Evolutionary conservation across 1,140 invertebrate genomes (phyloP), one percentile per base, ranked within the genome.

Genomic region (Rhyzopertha dominica): DNA sequence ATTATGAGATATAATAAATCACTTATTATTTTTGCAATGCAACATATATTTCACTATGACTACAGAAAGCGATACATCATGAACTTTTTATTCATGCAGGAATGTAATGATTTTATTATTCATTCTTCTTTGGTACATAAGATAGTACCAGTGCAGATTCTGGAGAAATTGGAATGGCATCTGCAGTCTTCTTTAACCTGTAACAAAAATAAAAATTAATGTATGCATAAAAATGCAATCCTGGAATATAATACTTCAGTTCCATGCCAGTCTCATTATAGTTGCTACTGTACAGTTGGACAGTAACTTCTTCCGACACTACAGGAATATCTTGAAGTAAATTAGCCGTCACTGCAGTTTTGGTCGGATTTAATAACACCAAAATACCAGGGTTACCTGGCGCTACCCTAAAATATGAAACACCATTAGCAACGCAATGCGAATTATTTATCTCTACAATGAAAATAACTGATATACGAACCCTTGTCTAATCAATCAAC

Each of bases 381-480:
- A 85, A 63, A 58, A 74, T 80, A 7, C 82, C 82, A 4, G 82
- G 82, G 62, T 77, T 80, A 22, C 83, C 82, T 54, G 75, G 76
- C 52, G 80, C 80, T 34, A 82, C 64, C 67, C 84, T 82, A 42
- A 49, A 59, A 65, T 41, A 41, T 53, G 45, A 32, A 37, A 54
- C 35, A 61, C 55, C 34, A 38, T 28, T 7, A 26, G 18, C 22
- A 16, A 34, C 16, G n/a, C 48, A 35, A 24, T 52, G 31, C 20
- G 18, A 22, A 35, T 48, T 34, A 35, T 10, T 29, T 20, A 30
- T 16, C 30, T 26, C 12, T 4, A 34, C 5, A 41, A 23, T 35
- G 25, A 26, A 48, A 53, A 24, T 17, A 12, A 42, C 30, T 28
- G 34, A 49, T 16, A 14, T 22, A n/a, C 40, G 39, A 55, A 32